Percentiles rank a stretch among this genome's conserved stretches.
phyloP scores from a whole-genome alignment of 37 sponge, comb jelly and placozoan genomes.

The Eunapius fragilis region DNA sequence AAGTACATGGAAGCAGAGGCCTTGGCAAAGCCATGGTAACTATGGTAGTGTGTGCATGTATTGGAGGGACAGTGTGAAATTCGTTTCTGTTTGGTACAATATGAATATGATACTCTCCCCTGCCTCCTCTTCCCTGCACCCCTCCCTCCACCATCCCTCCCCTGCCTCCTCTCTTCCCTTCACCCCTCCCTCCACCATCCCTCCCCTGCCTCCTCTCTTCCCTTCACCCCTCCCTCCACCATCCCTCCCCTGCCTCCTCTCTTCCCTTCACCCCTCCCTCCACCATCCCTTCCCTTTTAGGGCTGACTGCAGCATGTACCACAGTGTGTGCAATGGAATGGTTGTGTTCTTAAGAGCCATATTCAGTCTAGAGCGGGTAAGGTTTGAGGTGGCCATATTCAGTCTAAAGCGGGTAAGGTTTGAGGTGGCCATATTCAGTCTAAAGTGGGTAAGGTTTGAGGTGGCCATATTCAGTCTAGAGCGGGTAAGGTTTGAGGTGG shows the following conservation, averaged over 20 bases:
- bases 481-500: conserved; percentile 39
- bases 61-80: neutral
- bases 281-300: conserved; percentile 5
- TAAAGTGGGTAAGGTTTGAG: conserved; percentile 60
- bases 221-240: neutral
- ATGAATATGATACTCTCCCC: neutral
- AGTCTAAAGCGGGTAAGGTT: conserved; percentile 73
- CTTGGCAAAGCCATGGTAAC: conserved; percentile 48
- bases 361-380: conserved; percentile 80
- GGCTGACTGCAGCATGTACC: conserved; percentile 68
- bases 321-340: conserved; percentile 45
- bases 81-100: neutral
- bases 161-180: no score
- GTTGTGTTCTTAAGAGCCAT: conserved; percentile 72
- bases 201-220: no score
- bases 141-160: neutral
- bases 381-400: conserved; percentile 56
- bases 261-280: neutral
- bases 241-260: neutral
- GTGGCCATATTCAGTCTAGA: conserved; percentile 84
- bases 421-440: conserved; percentile 65
- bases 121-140: neutral
- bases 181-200: no score
- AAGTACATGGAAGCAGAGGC: conserved; percentile 51
- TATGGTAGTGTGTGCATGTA: neutral